Evolutionary conservation across 2,797 vertebrate genomes (phyloP).

Genomic region (Paratrypauchen microcephalus): DNA sequence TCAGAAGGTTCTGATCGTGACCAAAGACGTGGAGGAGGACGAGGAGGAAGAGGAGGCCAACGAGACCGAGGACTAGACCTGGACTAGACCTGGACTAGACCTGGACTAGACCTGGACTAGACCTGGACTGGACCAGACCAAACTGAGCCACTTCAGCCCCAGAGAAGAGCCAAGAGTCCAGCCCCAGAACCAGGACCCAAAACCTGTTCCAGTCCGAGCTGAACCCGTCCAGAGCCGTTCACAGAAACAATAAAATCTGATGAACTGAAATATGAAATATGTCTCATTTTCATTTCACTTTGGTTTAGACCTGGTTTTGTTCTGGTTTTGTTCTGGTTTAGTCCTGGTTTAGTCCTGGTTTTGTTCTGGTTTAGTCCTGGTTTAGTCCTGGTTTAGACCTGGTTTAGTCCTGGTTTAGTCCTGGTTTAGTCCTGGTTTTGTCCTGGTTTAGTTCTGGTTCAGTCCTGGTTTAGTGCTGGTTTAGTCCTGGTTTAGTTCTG

Average conservation of each 20-base stretch:
- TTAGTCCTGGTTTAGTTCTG: no score
- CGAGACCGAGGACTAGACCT: background rate
- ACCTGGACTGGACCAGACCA: background rate
- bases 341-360: no score
- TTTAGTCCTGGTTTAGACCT: no score
- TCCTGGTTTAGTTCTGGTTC: no score
- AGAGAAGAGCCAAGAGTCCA: background rate
- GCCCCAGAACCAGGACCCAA: no score
- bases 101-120: background rate
- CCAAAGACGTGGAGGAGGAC: slow-evolving; percentile 77
- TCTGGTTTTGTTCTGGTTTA: no score
- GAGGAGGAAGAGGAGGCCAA: slow-evolving; percentile 48
- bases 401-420: no score
- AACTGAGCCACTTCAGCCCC: background rate
- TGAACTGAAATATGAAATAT: background rate
- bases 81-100: background rate
- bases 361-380: no score
- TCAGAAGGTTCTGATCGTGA: slow-evolving; percentile 78
- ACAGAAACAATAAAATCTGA: background rate
- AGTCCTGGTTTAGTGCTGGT: no score
- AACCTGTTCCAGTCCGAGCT: background rate
- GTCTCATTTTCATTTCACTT: background rate
- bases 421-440: no score
- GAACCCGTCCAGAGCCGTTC: background rate
- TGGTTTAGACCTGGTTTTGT: no score